Conservation (phyloP, 2,113 vertebrate species). For the Buteo buteo region DNA sequence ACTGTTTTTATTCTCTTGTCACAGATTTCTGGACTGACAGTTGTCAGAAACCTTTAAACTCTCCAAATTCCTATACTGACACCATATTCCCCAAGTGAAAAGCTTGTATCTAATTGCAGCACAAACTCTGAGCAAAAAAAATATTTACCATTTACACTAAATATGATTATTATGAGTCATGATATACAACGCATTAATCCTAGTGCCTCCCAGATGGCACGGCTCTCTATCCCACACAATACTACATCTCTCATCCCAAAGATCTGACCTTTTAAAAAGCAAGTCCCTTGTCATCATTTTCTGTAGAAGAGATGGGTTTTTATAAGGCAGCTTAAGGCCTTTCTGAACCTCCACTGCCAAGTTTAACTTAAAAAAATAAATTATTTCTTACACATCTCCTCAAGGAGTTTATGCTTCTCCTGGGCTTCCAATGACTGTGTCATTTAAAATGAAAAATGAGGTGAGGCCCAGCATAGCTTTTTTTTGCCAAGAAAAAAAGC, state of each 20-base stretch:
- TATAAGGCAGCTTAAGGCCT: conserved; percentile 11
- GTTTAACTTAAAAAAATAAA: conserved; percentile 17
- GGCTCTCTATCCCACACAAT: background rate
- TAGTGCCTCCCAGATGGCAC: background rate
- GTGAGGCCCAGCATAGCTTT: background rate
- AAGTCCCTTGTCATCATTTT: background rate
- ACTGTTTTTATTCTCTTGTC: background rate
- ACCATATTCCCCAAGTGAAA: background rate
- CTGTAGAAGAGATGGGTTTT: background rate
- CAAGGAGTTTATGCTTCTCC: background rate
- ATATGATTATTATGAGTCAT: background rate
- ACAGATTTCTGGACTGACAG: background rate
- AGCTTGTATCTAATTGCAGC: background rate
- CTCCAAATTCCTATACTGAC: background rate
- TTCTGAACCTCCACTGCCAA: conserved; percentile 11
- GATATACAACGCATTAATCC: background rate
- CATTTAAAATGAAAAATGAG: conserved; percentile 38
- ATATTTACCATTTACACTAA: background rate
- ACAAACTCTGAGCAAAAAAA: background rate
- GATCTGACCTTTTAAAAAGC: conserved; percentile 32
- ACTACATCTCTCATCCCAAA: background rate
- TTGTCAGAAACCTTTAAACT: background rate
- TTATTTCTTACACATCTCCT: conserved; percentile 12
- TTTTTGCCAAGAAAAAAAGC: background rate
- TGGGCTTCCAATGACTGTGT: background rate